Base-by-base conservation (phyloP, 30 jellyfish, hydroid and myxozoan species). In the Haliclystus octoradiatus region DNA sequence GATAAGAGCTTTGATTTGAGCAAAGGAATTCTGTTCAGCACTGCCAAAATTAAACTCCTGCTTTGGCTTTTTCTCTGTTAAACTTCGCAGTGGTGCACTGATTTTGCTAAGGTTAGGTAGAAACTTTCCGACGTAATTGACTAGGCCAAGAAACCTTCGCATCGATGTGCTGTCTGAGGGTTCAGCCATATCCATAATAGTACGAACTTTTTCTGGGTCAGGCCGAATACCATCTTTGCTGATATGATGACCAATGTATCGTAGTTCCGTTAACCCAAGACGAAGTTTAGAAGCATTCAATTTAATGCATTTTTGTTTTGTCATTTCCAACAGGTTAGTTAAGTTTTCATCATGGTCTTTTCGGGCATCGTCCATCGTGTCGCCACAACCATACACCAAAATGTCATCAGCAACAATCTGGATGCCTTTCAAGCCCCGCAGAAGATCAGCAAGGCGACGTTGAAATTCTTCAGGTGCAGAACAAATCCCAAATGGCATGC, bases 131-230 rank as follows among this genome's bases (percentile, higher is more conserved):
- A 52, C 74, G 70, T 61, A 78, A 19, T 78, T 75, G 14, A 63
- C 46, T 57, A 61, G 23, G 31, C 84, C 84, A 19, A 76, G 29
- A 60, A 76, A 68, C 51, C 75, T 74, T 67, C 77, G 50, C 40
- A 76, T 62, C n/a, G n/a, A n/a, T n/a, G n/a, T n/a, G n/a, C 50
- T 76, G 47, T 76, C 53, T 22, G 70, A 49, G n/a, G 90, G 90
- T 32, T 50, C 69, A 33, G 50, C 33, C 75, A 76, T 24, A 22
- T 65, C 82, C 50, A 28, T 65, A 25, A 61, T n/a, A n/a, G n/a
- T n/a, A n/a, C n/a, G n/a, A n/a, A 75, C 49, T 66, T 66, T 66
- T 69, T 27, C n/a, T 34, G 80, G 88, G 46, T 76, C 81, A 28
- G 80, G 81, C 26, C 46, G 32, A 49, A 76, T 63, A 51, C 88